Conservation (phyloP, 2,888 invertebrate species). For the Eudasyphora cyanicolor region DNA sequence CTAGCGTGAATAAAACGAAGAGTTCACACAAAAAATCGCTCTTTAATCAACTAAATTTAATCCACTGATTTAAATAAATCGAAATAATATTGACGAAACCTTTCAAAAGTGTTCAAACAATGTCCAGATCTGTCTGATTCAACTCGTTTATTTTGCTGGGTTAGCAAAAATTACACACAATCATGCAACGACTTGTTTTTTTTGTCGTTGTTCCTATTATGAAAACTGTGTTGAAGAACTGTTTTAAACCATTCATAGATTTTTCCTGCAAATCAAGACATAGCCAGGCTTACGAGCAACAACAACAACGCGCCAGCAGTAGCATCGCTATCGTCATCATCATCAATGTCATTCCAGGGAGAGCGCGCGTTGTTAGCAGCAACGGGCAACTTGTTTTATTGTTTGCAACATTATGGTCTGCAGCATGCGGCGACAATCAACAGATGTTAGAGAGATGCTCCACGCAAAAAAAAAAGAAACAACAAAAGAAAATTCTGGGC, state of each 20-base stretch:
- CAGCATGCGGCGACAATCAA: conserved; percentile 19
- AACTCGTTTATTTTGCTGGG: no score
- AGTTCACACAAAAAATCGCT: no score
- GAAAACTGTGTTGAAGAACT: no score
- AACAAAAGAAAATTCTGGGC: conserved; percentile 5
- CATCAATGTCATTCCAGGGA: conserved; percentile 36
- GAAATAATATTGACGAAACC: no score
- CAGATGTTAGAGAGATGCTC: conserved; percentile 30
- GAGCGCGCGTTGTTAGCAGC: background rate
- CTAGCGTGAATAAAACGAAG: no score
- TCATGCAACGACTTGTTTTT: background rate
- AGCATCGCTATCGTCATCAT: conserved; percentile 8
- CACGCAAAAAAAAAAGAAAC: background rate
- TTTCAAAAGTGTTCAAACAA: no score
- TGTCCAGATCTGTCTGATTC: no score
- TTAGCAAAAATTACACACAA: no score
- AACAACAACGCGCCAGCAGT: background rate
- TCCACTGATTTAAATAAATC: no score
- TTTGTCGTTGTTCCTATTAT: background rate
- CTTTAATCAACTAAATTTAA: no score
- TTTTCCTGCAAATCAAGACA: background rate
- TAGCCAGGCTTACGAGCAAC: conserved; percentile 46
- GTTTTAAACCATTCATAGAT: background rate
- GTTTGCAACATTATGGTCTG: conserved; percentile 24
- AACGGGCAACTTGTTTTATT: background rate